Percentiles rank a stretch among this genome's conserved stretches.
These are phyloP conservation scores for Acridotheres tristis DNA, from an alignment of 2,797 vertebrate species.

Conservation along the genomic window DNA sequence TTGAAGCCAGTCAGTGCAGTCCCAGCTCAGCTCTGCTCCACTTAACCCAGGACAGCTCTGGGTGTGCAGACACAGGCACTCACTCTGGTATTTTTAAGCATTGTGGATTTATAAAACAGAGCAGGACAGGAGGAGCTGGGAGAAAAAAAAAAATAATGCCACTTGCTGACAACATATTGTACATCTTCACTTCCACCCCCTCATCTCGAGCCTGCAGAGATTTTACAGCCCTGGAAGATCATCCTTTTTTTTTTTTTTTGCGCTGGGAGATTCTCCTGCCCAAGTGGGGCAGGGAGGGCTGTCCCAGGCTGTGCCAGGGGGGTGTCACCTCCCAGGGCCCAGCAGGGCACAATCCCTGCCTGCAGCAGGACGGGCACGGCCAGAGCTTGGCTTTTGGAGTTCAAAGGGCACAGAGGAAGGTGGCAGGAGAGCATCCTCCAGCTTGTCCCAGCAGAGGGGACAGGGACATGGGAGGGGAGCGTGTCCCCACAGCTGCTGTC, in stretches of 20 bases:
- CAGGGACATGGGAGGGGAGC: fast-evolving
- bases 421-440: not conserved
- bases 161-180: constrained; percentile 33
- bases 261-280: not conserved
- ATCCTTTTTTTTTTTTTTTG: not conserved
- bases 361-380: fast-evolving
- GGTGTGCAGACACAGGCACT: not conserved
- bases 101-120: not conserved
- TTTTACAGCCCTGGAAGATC: not conserved
- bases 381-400: not conserved
- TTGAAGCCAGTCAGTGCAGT: not conserved
- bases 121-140: not conserved
- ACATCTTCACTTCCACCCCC: constrained; percentile 52
- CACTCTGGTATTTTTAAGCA: not conserved
- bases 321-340: not conserved
- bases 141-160: not conserved
- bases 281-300: not conserved
- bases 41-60: not conserved
- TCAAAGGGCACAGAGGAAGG: not conserved
- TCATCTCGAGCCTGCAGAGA: not conserved
- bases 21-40: not conserved
- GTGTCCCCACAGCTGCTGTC: not conserved
- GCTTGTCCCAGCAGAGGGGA: not conserved
- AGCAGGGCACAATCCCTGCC: not conserved
- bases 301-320: not conserved